Evolutionary conservation across 2,888 invertebrate genomes (phyloP).

Genomic region (Xestia ashworthii): DNA sequence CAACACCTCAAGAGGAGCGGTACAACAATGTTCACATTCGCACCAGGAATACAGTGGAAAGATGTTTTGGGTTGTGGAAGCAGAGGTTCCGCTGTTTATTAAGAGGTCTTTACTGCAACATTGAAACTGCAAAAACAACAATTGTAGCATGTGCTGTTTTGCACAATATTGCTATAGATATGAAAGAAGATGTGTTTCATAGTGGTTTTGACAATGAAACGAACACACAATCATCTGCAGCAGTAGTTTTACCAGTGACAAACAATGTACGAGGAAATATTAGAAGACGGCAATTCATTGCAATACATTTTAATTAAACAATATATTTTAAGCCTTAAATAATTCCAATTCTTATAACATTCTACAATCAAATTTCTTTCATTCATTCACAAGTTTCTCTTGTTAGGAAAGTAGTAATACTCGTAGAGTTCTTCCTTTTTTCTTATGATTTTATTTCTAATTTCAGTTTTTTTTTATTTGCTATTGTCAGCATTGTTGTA

Average conservation of each 20-base stretch:
- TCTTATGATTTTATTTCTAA: too few species aligned
- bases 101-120: too few species aligned
- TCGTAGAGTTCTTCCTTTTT: too few species aligned
- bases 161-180: background rate
- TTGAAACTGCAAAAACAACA: too few species aligned
- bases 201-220: too few species aligned
- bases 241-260: background rate
- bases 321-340: background rate
- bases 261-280: conserved; percentile 19
- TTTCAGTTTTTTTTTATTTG: too few species aligned
- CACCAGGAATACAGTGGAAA: background rate
- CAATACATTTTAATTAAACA: conserved; percentile 16
- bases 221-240: conserved; percentile 10
- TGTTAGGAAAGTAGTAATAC: background rate
- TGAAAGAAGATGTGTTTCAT: too few species aligned
- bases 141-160: too few species aligned
- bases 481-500: too few species aligned
- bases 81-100: too few species aligned
- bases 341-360: background rate
- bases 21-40: background rate
- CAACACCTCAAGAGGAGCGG: background rate
- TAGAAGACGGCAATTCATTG: conserved; percentile 9
- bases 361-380: background rate
- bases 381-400: background rate
- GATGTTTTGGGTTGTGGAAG: background rate